Evolutionary conservation across 2,797 vertebrate genomes (phyloP).

Genomic region (Telmatherina bonti): DNA sequence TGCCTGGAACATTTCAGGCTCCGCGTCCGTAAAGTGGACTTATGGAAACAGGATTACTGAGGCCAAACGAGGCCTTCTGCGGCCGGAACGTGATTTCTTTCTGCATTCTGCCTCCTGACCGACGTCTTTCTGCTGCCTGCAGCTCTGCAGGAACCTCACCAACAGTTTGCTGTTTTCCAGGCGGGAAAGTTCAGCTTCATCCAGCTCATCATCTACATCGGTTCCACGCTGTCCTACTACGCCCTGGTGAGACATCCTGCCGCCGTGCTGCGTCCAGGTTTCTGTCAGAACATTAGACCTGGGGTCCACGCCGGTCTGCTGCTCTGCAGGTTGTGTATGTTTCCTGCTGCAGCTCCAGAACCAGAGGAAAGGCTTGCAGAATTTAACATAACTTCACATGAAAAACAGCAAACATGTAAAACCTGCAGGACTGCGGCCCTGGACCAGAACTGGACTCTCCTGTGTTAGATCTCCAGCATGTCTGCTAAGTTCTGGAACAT

Average conservation of each 20-base stretch:
- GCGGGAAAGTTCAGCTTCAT: slow-evolving; percentile 86
- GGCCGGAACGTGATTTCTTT: background rate
- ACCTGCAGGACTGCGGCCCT: too few relatives aligned
- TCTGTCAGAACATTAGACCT: too few relatives aligned
- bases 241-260: slow-evolving; percentile 78
- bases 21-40: background rate
- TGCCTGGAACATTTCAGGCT: slow-evolving; percentile 13
- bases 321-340: too few relatives aligned
- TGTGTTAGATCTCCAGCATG: too few relatives aligned
- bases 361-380: too few relatives aligned
- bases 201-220: slow-evolving; percentile 85
- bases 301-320: too few relatives aligned
- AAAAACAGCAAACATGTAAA: too few relatives aligned
- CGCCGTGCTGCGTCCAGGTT: background rate
- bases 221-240: slow-evolving; percentile 87
- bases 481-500: too few relatives aligned
- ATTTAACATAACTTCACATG: too few relatives aligned
- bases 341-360: too few relatives aligned
- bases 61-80: background rate
- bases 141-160: background rate
- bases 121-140: background rate
- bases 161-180: slow-evolving; percentile 69
- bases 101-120: background rate
- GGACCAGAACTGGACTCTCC: too few relatives aligned
- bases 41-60: slow-evolving; percentile 12